phyloP scores from a whole-genome alignment of 2,797 vertebrate genomes.

The Darevskia nairensis region DNA sequence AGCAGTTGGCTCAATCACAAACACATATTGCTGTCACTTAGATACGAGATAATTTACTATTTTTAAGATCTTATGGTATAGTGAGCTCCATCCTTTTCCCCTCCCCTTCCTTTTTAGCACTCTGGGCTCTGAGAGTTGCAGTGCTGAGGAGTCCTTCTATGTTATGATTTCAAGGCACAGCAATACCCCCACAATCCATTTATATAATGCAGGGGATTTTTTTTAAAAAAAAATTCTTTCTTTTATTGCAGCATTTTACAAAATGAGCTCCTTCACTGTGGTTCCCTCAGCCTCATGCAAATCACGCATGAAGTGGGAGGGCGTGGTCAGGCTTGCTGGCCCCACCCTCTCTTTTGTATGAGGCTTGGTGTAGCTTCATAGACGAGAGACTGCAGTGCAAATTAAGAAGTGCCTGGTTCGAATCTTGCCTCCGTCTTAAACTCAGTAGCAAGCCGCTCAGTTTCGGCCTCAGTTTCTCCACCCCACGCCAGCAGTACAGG shows the following conservation, averaged over 20 bases:
- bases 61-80: conserved; percentile 68
- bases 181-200: not conserved
- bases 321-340: too few species aligned
- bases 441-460: not conserved
- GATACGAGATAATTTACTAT: conserved; percentile 75
- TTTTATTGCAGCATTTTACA: too few species aligned
- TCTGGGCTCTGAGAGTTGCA: not conserved
- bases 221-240: too few species aligned
- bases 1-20: conserved; percentile 76
- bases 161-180: not conserved
- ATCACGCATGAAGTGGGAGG: too few species aligned
- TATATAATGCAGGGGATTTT: not conserved
- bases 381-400: too few species aligned
- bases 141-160: not conserved
- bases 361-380: not conserved
- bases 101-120: not conserved
- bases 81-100: conserved; percentile 48
- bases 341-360: too few species aligned
- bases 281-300: too few species aligned
- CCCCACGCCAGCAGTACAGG: not conserved
- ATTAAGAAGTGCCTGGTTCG: not conserved
- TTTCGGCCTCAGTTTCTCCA: not conserved
- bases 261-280: too few species aligned
- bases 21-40: conserved; percentile 75
- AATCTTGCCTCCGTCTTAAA: not conserved